Evolutionary conservation across 2,888 invertebrate genomes (phyloP), one percentile per base, ranked within the genome.

Genomic region (Oscheius onirici): DNA sequence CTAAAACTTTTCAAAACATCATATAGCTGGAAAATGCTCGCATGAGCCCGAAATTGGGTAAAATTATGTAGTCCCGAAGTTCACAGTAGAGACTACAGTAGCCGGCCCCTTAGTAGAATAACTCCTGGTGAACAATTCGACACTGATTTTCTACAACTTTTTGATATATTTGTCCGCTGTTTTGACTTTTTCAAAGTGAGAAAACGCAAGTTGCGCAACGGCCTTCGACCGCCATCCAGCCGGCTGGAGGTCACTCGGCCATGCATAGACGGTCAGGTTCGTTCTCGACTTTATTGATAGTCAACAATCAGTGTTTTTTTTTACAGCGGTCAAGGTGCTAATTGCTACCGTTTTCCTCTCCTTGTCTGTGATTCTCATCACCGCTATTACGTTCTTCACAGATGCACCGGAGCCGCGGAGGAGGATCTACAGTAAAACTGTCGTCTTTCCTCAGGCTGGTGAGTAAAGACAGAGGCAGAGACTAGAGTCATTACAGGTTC

Each of bases 361-460:
- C 1, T n/a, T 63, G 6, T 17, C 34, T 2, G n/a, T 63, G 10
- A 49, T 63, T 49, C 49, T 63, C 8, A 24, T 63, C 49, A 63
- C 49, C n/a, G 46, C n/a, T 17, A 26, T 63, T 17, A 24, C 49
- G 3, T 63, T 63, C 28, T 49, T 63, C 8, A 26, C 11, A 6
- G 63, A 63, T 63, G 63, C 8, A 1, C 63, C 63, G 20, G 40
- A 40, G 8, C 58, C 58, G 20, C 2, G 41, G 24, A 58, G 41
- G 2, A n/a, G 43, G 6, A 11, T 58, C 20, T 58, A 41, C 24
- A n/a, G 41, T 8, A 63, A 63, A 28, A 63, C 63, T 26, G 63
- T 63, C 63, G 46, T 63, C 6, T 63, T 63, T 20, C 63, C 63
- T n/a, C 63, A 63, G 49, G 63, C 49, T n/a, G 63, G 60, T 60